Base-by-base conservation (phyloP, 1,140 invertebrate species). In the Thaumatotibia leucotreta region DNA sequence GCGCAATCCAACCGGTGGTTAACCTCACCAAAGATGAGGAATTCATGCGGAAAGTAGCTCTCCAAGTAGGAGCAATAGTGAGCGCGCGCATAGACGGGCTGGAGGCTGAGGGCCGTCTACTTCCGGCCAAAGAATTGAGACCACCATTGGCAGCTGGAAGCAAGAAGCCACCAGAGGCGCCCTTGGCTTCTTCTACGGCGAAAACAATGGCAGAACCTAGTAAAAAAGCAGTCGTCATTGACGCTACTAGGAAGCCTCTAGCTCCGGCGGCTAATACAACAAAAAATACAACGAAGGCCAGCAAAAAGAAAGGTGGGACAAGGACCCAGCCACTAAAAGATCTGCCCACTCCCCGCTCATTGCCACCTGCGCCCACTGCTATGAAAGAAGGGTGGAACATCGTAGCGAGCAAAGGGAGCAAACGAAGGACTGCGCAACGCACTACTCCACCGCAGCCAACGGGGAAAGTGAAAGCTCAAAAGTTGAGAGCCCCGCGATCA, bases 401-500 rank as follows among this genome's bases (percentile, higher is more conserved):
- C 5, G 32, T 33, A 9, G 32, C 32, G 9, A 33, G 32, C 32
- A 33, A 33, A 10, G 32, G 32, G 32, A 33, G 9, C 9, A 33
- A 33, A 10, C 32, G 32, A 9, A 33, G 10, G 32, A 33, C 4
- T 9, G 32, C 27, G 6, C 27, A 33, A 8, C 32, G 32, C 1
- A 10, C 32, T 33, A 10, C 32, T 10, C 32, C 9, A 9, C 1
- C 9, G 32, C 32, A 33, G 32, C 9, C 9, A 9, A 33, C 32
- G 10, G 32, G 9, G 9, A 33, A 33, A 10, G 3, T 10, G 32
- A 33, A 33, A 33, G 32, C 32, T 10, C 32, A 33, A 9, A 33
- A 33, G 32, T 10, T 10, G 32, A 64, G 45, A 31, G 20, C 24
- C 66, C 23, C 68, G 64, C 6, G 54, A 50, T 23, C 64, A 9